Percentiles rank a stretch among this genome's conserved stretches.
These are phyloP conservation scores for Ommatoiulus sabulosus DNA, from an alignment of 2,888 invertebrate species.

Conservation along the genomic window DNA sequence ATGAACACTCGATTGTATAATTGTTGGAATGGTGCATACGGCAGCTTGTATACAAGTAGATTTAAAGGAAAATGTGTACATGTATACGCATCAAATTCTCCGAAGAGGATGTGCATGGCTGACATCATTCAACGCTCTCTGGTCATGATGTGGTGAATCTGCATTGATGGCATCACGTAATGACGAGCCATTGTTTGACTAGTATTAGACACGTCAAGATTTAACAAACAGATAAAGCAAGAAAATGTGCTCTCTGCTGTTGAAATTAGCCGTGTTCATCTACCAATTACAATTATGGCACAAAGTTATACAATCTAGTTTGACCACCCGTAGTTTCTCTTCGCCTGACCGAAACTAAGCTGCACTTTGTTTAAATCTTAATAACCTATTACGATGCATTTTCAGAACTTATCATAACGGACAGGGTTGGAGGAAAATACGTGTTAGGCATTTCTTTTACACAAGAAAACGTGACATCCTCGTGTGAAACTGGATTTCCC, in stretches of 20 bases:
- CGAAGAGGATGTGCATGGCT: not conserved
- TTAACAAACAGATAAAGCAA: too few species aligned
- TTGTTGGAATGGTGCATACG: too few species aligned
- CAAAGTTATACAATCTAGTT: not conserved
- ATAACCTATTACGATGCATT: not conserved
- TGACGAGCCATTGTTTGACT: not conserved
- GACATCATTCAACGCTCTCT: not conserved
- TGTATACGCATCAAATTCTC: not conserved
- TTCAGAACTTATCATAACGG: not conserved
- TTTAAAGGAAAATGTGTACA: too few species aligned
- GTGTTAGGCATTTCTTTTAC: not conserved
- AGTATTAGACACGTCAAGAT: not conserved
- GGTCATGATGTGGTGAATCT: not conserved
- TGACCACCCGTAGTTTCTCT: not conserved
- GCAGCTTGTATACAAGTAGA: too few species aligned
- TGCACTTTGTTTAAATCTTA: not conserved
- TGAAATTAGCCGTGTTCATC: not conserved
- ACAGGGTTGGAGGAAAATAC: not conserved
- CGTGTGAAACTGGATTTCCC: slow-evolving; percentile 4
- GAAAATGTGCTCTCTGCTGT: not conserved
- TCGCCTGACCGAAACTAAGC: not conserved
- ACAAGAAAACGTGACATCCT: slow-evolving; percentile 3
- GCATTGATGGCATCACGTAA: not conserved
- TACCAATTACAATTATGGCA: not conserved
- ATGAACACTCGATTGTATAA: too few species aligned